phyloP scores from a whole-genome alignment of 2,113 vertebrate genomes.

The Macquaria australasica region DNA sequence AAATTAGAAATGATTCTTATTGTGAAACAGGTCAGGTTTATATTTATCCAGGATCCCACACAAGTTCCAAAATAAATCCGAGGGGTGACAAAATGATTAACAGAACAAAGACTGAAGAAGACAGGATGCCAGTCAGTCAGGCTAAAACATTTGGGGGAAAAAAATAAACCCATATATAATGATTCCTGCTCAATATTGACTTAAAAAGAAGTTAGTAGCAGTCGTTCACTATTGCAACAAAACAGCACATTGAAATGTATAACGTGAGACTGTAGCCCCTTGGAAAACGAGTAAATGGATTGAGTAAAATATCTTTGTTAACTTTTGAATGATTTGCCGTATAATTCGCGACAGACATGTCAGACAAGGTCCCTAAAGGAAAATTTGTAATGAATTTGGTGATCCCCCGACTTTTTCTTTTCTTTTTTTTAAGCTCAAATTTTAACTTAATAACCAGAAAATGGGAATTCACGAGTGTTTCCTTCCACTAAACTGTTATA shows the following conservation, averaged over 20 bases:
- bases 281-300: no score
- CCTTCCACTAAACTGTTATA: neutral
- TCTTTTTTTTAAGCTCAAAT: no score
- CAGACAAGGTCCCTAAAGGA: no score
- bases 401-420: neutral
- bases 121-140: no score
- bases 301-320: no score
- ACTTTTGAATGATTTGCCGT: no score
- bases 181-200: neutral
- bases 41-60: neutral
- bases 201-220: neutral
- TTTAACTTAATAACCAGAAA: no score
- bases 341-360: no score
- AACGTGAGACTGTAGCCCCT: neutral
- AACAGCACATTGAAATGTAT: neutral
- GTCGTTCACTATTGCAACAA: no score
- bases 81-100: no score
- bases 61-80: neutral
- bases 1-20: neutral
- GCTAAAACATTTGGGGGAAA: neutral
- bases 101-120: no score
- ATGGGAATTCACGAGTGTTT: neutral
- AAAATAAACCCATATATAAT: neutral
- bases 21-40: neutral
- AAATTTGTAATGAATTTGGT: no score